Percentiles rank a stretch among this genome's conserved stretches.
Conservation (phyloP, 2,797 vertebrate genomes). For the Etheostoma perlongum region DNA sequence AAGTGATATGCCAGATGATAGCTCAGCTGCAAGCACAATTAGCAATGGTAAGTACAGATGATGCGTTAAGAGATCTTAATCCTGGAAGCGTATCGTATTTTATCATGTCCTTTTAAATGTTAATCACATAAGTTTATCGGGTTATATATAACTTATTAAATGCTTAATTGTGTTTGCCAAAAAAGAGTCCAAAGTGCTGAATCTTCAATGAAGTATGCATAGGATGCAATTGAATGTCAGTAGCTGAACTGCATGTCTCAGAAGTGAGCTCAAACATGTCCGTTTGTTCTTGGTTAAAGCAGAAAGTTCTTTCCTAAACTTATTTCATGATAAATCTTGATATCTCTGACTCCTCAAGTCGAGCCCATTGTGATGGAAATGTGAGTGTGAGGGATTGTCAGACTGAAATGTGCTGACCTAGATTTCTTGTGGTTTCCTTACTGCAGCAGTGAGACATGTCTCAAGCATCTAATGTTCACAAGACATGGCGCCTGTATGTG, state of each 20-base stretch:
- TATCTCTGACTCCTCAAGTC: slow-evolving; percentile 32
- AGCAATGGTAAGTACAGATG: slow-evolving; percentile 42
- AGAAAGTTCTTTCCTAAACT: slow-evolving; percentile 16
- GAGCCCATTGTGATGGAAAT: slow-evolving; percentile 66
- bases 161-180: slow-evolving; percentile 46
- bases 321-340: slow-evolving; percentile 25
- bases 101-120: slow-evolving; percentile 39
- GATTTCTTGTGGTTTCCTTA: slow-evolving; percentile 52
- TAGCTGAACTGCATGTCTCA: slow-evolving; percentile 5
- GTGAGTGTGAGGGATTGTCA: slow-evolving; percentile 47
- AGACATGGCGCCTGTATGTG: slow-evolving; percentile 48
- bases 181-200: slow-evolving; percentile 19
- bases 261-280: slow-evolving; percentile 24
- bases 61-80: slow-evolving; percentile 56
- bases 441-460: slow-evolving; percentile 15
- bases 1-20: slow-evolving; percentile 57
- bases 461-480: slow-evolving; percentile 19
- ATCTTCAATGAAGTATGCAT: slow-evolving; percentile 49
- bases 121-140: slow-evolving; percentile 55
- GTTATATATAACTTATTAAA: slow-evolving; percentile 58
- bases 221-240: slow-evolving; percentile 7
- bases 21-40: slow-evolving; percentile 44
- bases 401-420: slow-evolving; percentile 64
- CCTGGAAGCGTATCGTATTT: slow-evolving; percentile 46
- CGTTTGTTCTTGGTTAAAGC: slow-evolving; percentile 17